Base-by-base conservation (phyloP, 2,113 vertebrate species). In the Eptesicus fuscus region DNA sequence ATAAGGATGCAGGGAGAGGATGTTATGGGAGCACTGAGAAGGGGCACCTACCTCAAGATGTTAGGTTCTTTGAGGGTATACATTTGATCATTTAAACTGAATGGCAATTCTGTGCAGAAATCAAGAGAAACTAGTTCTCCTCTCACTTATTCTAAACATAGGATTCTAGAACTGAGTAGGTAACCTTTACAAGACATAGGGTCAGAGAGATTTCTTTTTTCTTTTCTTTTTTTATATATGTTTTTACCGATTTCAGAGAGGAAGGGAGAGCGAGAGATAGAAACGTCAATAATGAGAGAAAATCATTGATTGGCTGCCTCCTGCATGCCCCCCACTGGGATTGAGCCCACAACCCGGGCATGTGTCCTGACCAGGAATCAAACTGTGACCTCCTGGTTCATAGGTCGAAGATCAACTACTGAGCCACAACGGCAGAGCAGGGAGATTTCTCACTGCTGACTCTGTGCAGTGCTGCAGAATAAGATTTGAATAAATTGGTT, bases 401-500 rank as follows among this genome's bases (percentile, higher is more conserved):
- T 53, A 53, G 51, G 51, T 53, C 51, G 5, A 51, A 1, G 16
- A 51, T 51, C 51, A 53, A 53, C 51, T 53, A 53, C 51, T 53
- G 17, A 53, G 51, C 51, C 49, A 53, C 51, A 20, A 17, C 18
- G 17, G 51, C 51, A 18, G 51, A 53, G 51, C 51, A 53, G 51
- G 18, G 17, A 53, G 17, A 53, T 53, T 53, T 53, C 93, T 88
- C 47, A 61, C 77, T 63, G 59, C 1, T 23, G 61, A 67, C 47
- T 49, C 18, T 44, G 61, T n/a, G 49, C 63, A 40, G 63, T 4
- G 32, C 23, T 88, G 74, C 22, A 71, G 89, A 76, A 92, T 71
- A 84, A n/a, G 20, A 90, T 69, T 44, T 83, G 83, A 96, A 78
- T 49, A 71, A 73, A 90, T 42, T 93, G 87, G 83, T 79, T 79